Evolutionary conservation across 23 tunicate genomes (phyloP).

Genomic region (Diplosoma virens): DNA sequence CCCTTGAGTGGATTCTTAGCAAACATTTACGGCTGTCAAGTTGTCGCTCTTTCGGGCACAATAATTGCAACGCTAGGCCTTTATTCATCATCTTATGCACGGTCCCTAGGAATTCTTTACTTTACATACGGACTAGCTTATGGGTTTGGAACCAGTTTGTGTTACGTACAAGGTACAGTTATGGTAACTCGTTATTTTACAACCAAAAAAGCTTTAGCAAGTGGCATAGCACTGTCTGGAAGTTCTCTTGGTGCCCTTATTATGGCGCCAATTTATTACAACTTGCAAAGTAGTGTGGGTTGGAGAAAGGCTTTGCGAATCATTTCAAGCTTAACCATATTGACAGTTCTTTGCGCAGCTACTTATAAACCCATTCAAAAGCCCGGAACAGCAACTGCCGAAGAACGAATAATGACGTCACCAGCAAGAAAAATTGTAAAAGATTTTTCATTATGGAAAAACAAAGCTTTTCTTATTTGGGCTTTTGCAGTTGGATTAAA

Average conservation of each 20-base stretch:
- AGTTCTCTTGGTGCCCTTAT: slow-evolving; percentile 73
- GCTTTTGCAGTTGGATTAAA: slow-evolving; percentile 63
- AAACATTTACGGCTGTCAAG: slow-evolving; percentile 59
- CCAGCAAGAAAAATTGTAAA: slow-evolving; percentile 65
- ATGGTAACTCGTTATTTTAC: slow-evolving; percentile 85
- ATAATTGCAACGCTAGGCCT: slow-evolving; percentile 35
- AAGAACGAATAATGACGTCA: slow-evolving; percentile 42
- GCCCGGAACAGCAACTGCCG: slow-evolving; percentile 16
- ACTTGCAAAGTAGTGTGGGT: slow-evolving; percentile 6
- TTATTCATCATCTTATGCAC: slow-evolving; percentile 50
- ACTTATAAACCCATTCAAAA: slow-evolving; percentile 58
- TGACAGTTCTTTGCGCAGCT: slow-evolving; percentile 38
- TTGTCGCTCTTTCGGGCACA: slow-evolving; percentile 52
- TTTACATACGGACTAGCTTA: slow-evolving; percentile 76
- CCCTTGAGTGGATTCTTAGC: slow-evolving; percentile 71
- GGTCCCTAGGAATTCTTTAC: slow-evolving; percentile 33
- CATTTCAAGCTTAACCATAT: slow-evolving; percentile 24
- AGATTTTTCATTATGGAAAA: slow-evolving; percentile 87
- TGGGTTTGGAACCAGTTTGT: slow-evolving; percentile 87
- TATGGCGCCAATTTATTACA: slow-evolving; percentile 62
- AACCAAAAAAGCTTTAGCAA: slow-evolving; percentile 74
- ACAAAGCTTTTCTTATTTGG: slow-evolving; percentile 91
- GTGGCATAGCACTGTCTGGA: slow-evolving; percentile 81
- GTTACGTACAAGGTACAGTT: slow-evolving; percentile 88
- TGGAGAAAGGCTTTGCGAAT: slow-evolving; percentile 66